Base-by-base conservation (phyloP, 2,113 vertebrate genomes). In the Bujurquina vittata region DNA sequence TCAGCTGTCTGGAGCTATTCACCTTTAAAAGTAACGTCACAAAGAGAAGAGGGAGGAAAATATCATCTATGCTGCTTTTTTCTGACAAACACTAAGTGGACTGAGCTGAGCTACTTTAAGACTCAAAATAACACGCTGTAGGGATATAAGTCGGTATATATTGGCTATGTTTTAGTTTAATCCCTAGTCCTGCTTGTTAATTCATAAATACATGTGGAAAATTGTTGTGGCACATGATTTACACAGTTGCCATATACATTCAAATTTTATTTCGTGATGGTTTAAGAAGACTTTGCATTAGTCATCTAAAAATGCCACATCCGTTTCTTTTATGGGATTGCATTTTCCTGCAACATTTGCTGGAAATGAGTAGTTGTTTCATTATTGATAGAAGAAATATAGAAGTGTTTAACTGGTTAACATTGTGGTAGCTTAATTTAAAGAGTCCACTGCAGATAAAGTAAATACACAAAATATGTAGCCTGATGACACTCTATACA, bases 1-100 rank as follows among this genome's bases (percentile, higher is more conserved):
- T 69, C 80, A 77, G 80, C 83, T 77, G 80, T 88, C 88, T 84
- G 62, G 14, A 84, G 54, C 5, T 31, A 63, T 83, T 84, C 49
- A 60, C 60, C 75, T 35, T 29, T 1, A 56, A 81, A 5, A 46
- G 18, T 26, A 77, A 11, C 5, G 57, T 31, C 22, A 31, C 40
- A 49, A 0, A 49, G 35, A 72, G n/a, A 67, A 22, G 55, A 78
- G 60, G 23, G 49, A 72, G 58, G 58, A 54, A 0, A 75, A 77
- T n/a, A 29, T 85, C 49, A 72, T 49, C 43, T 31, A 12, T 52
- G 22, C 22, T 23, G n/a, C n/a, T 11, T 57, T 23, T 56, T 67
- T 43, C 23, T 58, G 67, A 63, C 46, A 79, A 76, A 67, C 55
- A 43, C 10, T 26, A 72, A 33, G 46, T n/a, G 55, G 84, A 62